Evolutionary conservation across 2,797 vertebrate species (phyloP), one percentile per base, ranked within the genome.

Genomic region (Sebastes diploproa): DNA sequence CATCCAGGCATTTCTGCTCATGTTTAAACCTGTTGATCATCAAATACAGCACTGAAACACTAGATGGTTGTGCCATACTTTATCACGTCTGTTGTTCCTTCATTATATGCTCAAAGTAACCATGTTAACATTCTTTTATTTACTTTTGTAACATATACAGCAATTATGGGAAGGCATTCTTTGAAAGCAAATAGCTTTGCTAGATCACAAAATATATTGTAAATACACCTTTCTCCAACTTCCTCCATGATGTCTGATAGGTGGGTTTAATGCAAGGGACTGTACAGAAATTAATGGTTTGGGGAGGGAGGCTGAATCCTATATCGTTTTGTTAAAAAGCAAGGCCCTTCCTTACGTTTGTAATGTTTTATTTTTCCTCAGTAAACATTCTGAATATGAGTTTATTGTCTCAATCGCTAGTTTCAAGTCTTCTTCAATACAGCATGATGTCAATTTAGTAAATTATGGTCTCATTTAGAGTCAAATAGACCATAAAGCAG

Each of bases 351-450:
- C 25, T 58, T 27, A 25, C 4, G 13, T 59, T 2, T 0, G 0
- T 29, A 2, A 59, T 59, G 0, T 34, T 16, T 27, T 0, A 0
- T 30, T 20, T 60, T 42, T 6, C 14, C 14, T 42, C 14, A 42
- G 38, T 42, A 42, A 14, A 42, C 38, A 38, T 38, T 38, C 0
- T 38, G 1, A 14, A 2, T 0, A 0, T 42, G 38, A 42, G 38
- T 42, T 42, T 6, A 42, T 42, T 2, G 38, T 42, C 38, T 42
- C 14, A 42, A 42, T 42, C 1, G 13, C 38, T 42, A 42, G 38
- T 16, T 42, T 42, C 38, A 42, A 42, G 38, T 14, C 14, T 42
- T 42, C 38, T 42, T 42, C 38, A 42, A 42, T 42, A 16, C 38
- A 42, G 38, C 14, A 42, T 42, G 38, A 1, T 42, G 38, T 16